Evolutionary conservation across 2,113 vertebrate species (phyloP).

Genomic region (Struthidea cinerea): DNA sequence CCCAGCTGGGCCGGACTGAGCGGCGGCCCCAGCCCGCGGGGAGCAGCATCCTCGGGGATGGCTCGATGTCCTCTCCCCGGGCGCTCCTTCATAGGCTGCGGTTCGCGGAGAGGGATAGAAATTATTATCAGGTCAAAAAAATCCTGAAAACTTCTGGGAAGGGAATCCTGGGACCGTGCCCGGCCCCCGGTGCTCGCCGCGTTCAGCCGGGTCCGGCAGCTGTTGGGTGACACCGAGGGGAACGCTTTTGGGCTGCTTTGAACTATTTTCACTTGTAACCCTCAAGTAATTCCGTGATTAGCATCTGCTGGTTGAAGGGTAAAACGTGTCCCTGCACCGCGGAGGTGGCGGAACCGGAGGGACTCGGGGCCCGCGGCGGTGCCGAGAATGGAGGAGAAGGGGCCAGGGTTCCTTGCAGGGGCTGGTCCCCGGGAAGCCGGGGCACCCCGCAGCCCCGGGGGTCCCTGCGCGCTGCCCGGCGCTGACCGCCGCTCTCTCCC

Average conservation of each 20-base stretch:
- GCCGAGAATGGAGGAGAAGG: not conserved
- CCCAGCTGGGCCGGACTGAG: too few species aligned
- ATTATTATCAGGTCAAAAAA: not conserved
- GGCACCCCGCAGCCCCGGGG: not conserved
- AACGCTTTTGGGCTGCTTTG: not conserved
- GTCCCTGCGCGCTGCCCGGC: not conserved
- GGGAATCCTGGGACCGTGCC: not conserved
- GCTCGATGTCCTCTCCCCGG: not conserved
- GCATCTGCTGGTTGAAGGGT: not conserved
- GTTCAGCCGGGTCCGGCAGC: not conserved
- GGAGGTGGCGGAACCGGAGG: too few species aligned
- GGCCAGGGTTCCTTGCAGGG: rapidly evolving
- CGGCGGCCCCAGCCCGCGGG: too few species aligned
- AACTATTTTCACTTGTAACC: not conserved
- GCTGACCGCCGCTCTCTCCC: not conserved
- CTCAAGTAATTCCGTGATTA: not conserved
- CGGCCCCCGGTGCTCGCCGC: not conserved
- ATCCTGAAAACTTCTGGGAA: not conserved
- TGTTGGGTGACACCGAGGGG: not conserved
- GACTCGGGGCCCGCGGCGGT: not conserved
- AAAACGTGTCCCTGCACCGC: not conserved
- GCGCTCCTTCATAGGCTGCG: rapidly evolving
- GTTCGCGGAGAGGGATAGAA: not conserved
- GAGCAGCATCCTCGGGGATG: not conserved
- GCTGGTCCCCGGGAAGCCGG: not conserved